These are phyloP conservation scores for Brachyhypopomus occidentalis DNA, from an alignment of 2,113 vertebrate genomes.

Conservation along the genomic window DNA sequence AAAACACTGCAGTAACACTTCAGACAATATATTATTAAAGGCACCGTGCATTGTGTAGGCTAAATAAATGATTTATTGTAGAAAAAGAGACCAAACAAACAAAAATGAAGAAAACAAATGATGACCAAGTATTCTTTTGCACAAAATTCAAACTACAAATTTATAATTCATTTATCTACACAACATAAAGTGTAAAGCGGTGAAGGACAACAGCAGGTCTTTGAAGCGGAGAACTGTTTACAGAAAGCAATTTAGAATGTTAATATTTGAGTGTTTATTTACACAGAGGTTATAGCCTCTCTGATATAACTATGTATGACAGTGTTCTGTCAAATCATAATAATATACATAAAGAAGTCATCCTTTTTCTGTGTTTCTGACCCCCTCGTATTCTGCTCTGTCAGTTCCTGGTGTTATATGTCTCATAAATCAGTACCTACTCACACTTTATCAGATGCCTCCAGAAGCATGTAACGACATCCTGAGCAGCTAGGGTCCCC, in stretches of 20 bases:
- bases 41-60: slow-evolving; percentile 63
- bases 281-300: slow-evolving; percentile 71
- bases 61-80: slow-evolving; percentile 89
- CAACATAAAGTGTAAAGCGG: slow-evolving; percentile 66
- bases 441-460: too few species aligned
- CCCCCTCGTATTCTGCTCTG: too few species aligned
- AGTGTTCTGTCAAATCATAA: slow-evolving; percentile 67
- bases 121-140: slow-evolving; percentile 78
- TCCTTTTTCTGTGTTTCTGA: background rate
- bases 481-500: background rate
- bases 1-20: too few species aligned
- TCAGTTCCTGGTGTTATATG: too few species aligned
- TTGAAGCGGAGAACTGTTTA: slow-evolving; percentile 78
- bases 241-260: slow-evolving; percentile 70
- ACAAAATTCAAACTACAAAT: slow-evolving; percentile 79
- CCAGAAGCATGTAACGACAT: background rate
- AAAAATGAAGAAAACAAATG: slow-evolving; percentile 70
- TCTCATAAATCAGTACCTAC: too few species aligned
- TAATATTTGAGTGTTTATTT: slow-evolving; percentile 73
- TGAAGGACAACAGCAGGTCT: slow-evolving; percentile 58
- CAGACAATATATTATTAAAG: slow-evolving; percentile 36
- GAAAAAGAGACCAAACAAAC: slow-evolving; percentile 83
- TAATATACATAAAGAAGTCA: slow-evolving; percentile 10
- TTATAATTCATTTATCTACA: slow-evolving; percentile 77
- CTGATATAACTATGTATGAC: slow-evolving; percentile 70